phyloP scores from a whole-genome alignment of 2,888 invertebrate genomes.

The Auanema freiburgensis region DNA sequence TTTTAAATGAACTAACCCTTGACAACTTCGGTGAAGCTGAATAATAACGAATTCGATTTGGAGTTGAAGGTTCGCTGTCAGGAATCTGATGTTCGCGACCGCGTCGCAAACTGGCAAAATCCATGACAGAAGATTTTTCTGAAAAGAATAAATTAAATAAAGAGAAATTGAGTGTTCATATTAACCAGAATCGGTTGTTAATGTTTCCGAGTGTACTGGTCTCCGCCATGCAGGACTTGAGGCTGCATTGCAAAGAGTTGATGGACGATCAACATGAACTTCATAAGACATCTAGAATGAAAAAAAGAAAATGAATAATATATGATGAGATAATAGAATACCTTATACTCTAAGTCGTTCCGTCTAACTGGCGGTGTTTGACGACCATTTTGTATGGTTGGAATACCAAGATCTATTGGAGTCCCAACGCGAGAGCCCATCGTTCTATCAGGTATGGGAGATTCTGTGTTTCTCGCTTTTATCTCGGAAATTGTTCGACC shows the following conservation, averaged over 20 bases:
- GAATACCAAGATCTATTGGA: conserved; percentile 38
- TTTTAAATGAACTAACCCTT: conserved; percentile 18
- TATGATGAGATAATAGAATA: too few relatives aligned
- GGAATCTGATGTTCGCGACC: conserved; percentile 33
- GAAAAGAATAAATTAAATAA: not conserved
- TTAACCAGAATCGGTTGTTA: not conserved
- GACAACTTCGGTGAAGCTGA: conserved; percentile 42
- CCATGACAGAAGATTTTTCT: conserved; percentile 8
- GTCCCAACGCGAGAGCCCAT: conserved; percentile 31
- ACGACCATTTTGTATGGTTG: not conserved
- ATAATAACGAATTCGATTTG: conserved; percentile 28
- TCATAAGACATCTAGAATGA: too few relatives aligned
- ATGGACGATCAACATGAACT: too few relatives aligned
- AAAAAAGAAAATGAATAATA: too few relatives aligned
- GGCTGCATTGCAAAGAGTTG: too few relatives aligned
- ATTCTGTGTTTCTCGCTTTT: conserved; percentile 38
- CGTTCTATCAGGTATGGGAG: conserved; percentile 30
- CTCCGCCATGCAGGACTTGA: conserved; percentile 3
- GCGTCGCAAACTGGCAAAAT: conserved; percentile 41
- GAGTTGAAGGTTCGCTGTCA: conserved; percentile 26
- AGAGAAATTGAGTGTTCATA: not conserved
- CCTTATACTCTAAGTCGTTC: too few relatives aligned
- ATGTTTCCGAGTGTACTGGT: not conserved
- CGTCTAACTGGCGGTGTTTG: too few relatives aligned
- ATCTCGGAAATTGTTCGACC: conserved; percentile 43